Evolutionary conservation across 2,888 invertebrate species (phyloP), one percentile per base, ranked within the genome.

Genomic region (Auanema freiburgensis): DNA sequence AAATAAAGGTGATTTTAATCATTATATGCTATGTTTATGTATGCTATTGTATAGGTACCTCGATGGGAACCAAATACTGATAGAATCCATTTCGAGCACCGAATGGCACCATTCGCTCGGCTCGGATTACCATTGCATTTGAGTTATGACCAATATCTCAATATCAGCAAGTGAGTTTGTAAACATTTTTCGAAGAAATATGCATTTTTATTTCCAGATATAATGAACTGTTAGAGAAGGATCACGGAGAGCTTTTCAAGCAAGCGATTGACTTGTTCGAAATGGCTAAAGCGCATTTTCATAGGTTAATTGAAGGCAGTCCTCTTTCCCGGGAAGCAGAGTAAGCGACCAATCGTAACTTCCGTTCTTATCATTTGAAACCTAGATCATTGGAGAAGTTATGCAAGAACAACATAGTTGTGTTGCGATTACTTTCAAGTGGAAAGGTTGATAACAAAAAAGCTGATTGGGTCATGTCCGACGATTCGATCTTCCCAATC

Each of bases 21-120:
- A 1, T 8, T 23, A 12, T 21, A 51, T 50, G 21, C n/a, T n/a
- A 46, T 11, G 43, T n/a, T n/a, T n/a, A n/a, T n/a, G n/a, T n/a
- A 43, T 43, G 12, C 14, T 43, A 43, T 42, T 46, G 49, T 61
- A 43, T 58, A 70, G 69, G 52, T 67, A 21, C 74, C 72, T 0
- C 44, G 46, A 10, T 70, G 63, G 21, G 59, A 63, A 18, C 66
- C 59, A 1, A 58, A 67, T 16, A 52, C 69, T 2, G 72, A 73
- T 53, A 18, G 44, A 11, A 59, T 67, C 21, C 69, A 74, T 3
- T 74, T 66, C 51, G 69, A 66, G 11, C 61, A 66, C 14, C 63
- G 77, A 11, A 67, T 76, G 63, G 58, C 58, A 23, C 49, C 61
- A 0, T 66, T 72, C 25, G 24, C 59, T 12, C 51, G 42, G 8